phyloP scores from a whole-genome alignment of 1,140 invertebrate species.

The Micrasema longulum region DNA sequence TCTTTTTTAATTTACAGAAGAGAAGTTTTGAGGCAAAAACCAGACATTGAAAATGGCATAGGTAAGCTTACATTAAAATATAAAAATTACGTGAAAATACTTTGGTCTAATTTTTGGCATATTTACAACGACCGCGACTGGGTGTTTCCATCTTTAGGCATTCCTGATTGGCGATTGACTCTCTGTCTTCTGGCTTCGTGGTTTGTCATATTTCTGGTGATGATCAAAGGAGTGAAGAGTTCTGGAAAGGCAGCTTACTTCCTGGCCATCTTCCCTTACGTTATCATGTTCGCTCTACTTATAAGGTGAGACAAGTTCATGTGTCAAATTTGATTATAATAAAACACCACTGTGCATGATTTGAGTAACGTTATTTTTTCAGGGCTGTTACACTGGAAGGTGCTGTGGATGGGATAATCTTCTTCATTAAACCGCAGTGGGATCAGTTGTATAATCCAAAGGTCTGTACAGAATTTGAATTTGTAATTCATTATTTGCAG shows the following conservation, averaged over 20 bases:
- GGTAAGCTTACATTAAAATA: no score
- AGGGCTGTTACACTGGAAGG: constrained; percentile 80
- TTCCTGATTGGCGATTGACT: constrained; percentile 81
- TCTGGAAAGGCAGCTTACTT: constrained; percentile 86
- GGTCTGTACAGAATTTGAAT: constrained; percentile 57
- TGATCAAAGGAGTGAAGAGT: constrained; percentile 84
- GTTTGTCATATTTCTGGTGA: constrained; percentile 80
- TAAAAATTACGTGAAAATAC: no score
- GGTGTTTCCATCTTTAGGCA: constrained; percentile 56
- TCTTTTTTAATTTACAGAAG: constrained; percentile 63
- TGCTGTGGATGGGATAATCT: constrained; percentile 80
- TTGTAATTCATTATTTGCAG: no score
- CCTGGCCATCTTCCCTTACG: constrained; percentile 87
- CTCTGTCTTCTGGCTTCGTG: constrained; percentile 84
- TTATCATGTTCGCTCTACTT: constrained; percentile 81
- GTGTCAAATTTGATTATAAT: not conserved
- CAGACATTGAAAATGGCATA: constrained; percentile 72
- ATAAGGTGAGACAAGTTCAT: constrained; percentile 62
- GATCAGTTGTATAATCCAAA: constrained; percentile 73
- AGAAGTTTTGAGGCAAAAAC: constrained; percentile 71
- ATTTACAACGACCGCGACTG: no score
- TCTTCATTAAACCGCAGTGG: constrained; percentile 81
- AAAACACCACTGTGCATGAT: not conserved
- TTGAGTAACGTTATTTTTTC: constrained; percentile 58
- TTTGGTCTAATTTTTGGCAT: no score